These are phyloP conservation scores for Erythrocercus mccallii DNA, from an alignment of 2,113 vertebrate species.

Conservation along the genomic window DNA sequence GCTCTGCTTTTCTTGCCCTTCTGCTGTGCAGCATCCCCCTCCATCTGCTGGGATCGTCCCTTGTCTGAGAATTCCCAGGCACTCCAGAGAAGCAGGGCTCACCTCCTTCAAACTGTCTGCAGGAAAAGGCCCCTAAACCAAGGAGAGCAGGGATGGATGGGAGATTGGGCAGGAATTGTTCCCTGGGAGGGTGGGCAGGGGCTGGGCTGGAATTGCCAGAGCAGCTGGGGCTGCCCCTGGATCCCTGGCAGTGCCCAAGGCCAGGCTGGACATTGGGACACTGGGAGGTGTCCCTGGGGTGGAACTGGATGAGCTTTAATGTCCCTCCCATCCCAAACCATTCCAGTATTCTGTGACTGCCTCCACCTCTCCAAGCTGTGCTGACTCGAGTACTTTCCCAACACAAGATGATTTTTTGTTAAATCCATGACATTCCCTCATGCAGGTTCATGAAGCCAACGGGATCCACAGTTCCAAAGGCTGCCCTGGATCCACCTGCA, in stretches of 20 bases:
- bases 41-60: not conserved
- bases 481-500: not conserved
- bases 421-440: not conserved
- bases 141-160: fast-evolving
- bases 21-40: fast-evolving
- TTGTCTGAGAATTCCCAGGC: no score
- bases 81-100: not conserved
- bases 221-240: not conserved
- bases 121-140: not conserved
- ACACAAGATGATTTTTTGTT: not conserved
- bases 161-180: not conserved
- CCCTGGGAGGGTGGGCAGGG: not conserved
- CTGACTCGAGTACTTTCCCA: fast-evolving
- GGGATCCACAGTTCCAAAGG: not conserved
- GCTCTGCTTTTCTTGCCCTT: not conserved
- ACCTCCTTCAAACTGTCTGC: not conserved
- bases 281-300: not conserved
- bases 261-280: not conserved
- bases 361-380: not conserved
- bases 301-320: not conserved
- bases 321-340: not conserved
- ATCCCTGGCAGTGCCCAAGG: not conserved
- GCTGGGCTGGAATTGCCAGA: not conserved
- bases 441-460: fast-evolving
- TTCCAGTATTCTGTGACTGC: not conserved